phyloP scores from a whole-genome alignment of 30 jellyfish, hydroid and myxozoan species.

The Pelagia noctiluca region DNA sequence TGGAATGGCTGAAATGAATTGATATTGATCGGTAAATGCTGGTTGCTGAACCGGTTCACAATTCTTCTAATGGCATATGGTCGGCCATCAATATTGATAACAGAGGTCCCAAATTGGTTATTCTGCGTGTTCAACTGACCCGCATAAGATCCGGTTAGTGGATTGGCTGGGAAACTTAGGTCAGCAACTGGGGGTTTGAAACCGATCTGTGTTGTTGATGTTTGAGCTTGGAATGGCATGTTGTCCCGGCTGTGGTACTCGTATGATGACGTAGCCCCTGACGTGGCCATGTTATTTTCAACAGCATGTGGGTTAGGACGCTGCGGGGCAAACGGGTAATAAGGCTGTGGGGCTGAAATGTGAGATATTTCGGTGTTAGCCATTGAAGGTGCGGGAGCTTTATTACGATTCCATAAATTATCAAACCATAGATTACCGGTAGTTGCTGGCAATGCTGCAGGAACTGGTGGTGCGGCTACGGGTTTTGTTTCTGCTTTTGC shows the following conservation, averaged over 20 bases:
- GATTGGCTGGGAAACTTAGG: conserved; percentile 37
- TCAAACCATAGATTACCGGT: conserved; percentile 15
- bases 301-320: background rate
- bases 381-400: conserved; percentile 50
- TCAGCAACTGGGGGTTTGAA: conserved; percentile 43
- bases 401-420: conserved; percentile 41
- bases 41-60: conserved; percentile 58
- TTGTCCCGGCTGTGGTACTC: conserved; percentile 52
- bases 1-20: conserved; percentile 60
- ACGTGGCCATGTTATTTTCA: conserved; percentile 41
- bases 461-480: conserved; percentile 22
- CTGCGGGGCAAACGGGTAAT: conserved; percentile 10
- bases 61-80: conserved; percentile 74
- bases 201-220: conserved; percentile 59
- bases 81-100: conserved; percentile 53
- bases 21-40: conserved; percentile 1
- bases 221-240: conserved; percentile 64
- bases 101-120: conserved; percentile 45
- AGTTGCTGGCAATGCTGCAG: conserved; percentile 30
- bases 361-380: conserved; percentile 13
- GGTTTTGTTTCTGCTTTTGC: conserved; percentile 36
- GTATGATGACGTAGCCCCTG: conserved; percentile 33
- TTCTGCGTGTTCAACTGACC: conserved; percentile 48
- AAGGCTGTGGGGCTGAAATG: conserved; percentile 38
- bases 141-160: conserved; percentile 54